Base-by-base conservation (phyloP, 2,888 invertebrate species). In the Ellobium chinense region DNA sequence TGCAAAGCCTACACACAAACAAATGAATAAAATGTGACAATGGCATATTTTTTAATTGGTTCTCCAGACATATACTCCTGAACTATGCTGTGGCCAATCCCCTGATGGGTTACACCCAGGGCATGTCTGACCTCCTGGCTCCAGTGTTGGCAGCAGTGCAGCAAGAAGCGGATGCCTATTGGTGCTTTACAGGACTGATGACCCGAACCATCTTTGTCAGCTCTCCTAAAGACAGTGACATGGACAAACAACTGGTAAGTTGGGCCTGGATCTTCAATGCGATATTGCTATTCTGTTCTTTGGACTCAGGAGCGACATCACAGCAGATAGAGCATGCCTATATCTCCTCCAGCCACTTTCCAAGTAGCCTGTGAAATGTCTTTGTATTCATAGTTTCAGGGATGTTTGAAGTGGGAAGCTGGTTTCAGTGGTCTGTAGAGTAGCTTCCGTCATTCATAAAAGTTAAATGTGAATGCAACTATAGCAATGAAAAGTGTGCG, bases 201-300 rank as follows among this genome's bases (percentile, higher is more conserved):
- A 93, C 93, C 87, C 91, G 92, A 76, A 97, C 98, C 0, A 97
- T 98, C 87, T 98, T 98, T 91, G 97, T 98, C 0, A 97, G 97
- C 88, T 97, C 97, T 0, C 98, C 98, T 1, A 97, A 97, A 3
- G 98, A 98, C 92, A 95, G 96, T 90, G 98, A 98, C 91, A 98
- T 99, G 96, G 98, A 99, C 91, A 95, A 96, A 89, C 98, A 98
- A 91, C 94, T 99, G 89, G 96, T 96, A 93, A 93, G 93, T 78
- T n/a, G n/a, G n/a, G n/a, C n/a, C n/a, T n/a, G n/a, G n/a, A n/a
- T n/a, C n/a, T n/a, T n/a, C n/a, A n/a, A n/a, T n/a, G n/a, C n/a
- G n/a, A n/a, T n/a, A n/a, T n/a, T n/a, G n/a, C n/a, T n/a, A n/a
- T n/a, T n/a, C n/a, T n/a, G n/a, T n/a, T n/a, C n/a, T n/a, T n/a